These are phyloP conservation scores for Crioceris asparagi DNA, from an alignment of 2,888 invertebrate genomes.

Conservation along the genomic window DNA sequence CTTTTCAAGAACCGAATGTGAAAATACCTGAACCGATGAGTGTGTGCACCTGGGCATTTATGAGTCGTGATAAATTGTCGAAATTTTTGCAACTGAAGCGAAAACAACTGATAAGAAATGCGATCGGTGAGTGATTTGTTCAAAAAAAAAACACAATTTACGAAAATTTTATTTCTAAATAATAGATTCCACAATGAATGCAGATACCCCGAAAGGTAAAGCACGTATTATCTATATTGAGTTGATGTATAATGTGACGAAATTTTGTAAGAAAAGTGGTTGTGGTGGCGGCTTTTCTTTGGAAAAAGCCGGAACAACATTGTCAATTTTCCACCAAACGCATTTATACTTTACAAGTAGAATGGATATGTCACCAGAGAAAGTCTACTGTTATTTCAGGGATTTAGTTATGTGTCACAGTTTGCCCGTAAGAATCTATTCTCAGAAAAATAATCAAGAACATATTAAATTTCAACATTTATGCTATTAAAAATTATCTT, in stretches of 20 bases:
- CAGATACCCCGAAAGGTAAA: conserved; percentile 25
- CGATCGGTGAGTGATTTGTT: no score
- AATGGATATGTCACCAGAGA: conserved; percentile 29
- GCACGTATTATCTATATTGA: conserved; percentile 28
- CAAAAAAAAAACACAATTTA: conserved; percentile 1
- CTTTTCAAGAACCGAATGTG: conserved; percentile 18
- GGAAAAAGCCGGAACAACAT: conserved; percentile 29
- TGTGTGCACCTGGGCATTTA: conserved; percentile 28
- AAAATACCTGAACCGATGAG: conserved; percentile 22
- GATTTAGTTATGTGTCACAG: conserved; percentile 30
- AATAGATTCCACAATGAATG: conserved; percentile 27
- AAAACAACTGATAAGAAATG: no score
- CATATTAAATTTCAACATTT: background rate
- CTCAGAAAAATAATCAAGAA: background rate
- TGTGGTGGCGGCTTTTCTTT: no score
- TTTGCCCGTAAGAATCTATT: conserved; percentile 26
- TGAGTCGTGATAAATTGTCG: conserved; percentile 26
- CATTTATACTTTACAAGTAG: conserved; percentile 31
- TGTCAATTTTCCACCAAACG: conserved; percentile 33
- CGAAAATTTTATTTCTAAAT: conserved; percentile 8
- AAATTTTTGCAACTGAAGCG: no score
- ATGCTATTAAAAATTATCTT: conserved; percentile 10
- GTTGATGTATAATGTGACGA: conserved; percentile 28
- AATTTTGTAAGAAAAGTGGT: conserved; percentile 27
- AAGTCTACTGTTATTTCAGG: conserved; percentile 33